Conservation (phyloP, 2,888 invertebrate species). For the Drosophila buzzatii region DNA sequence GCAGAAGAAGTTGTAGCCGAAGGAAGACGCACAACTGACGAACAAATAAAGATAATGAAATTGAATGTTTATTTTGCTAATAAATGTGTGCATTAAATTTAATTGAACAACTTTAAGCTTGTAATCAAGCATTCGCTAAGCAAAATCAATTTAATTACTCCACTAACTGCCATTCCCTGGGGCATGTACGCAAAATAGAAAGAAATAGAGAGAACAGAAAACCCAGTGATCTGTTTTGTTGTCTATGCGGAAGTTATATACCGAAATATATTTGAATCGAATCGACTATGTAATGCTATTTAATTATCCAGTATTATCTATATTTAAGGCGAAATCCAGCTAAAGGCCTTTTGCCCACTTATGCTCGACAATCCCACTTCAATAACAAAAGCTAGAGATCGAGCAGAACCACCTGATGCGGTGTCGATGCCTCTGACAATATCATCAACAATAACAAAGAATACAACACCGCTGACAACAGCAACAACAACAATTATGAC, state of each 20-base stretch:
- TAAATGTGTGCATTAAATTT: conserved; percentile 57
- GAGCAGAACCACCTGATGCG: conserved; percentile 59
- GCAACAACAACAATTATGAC: conserved; percentile 37
- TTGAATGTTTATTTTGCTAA: conserved; percentile 45
- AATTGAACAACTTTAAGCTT: conserved; percentile 33
- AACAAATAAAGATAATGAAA: conserved; percentile 45
- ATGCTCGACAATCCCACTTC: conserved; percentile 30
- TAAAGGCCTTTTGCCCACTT: conserved; percentile 17
- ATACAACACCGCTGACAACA: conserved; percentile 20
- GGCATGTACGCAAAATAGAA: not conserved
- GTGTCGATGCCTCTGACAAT: conserved; percentile 64
- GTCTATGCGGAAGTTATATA: conserved; percentile 46
- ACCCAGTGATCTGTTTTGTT: conserved; percentile 62
- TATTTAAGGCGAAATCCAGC: conserved; percentile 43
- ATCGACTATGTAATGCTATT: conserved; percentile 66
- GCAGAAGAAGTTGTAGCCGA: not conserved
- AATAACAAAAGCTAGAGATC: conserved; percentile 32
- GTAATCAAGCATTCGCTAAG: conserved; percentile 30
- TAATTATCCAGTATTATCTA: conserved; percentile 62
- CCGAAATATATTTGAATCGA: conserved; percentile 34
- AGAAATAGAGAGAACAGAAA: not conserved
- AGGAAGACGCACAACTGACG: conserved; percentile 24
- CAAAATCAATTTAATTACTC: conserved; percentile 39
- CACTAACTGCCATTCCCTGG: not conserved
- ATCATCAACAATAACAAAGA: conserved; percentile 76